These are phyloP conservation scores for Calvadosia cruxmelitensis DNA, from an alignment of 30 jellyfish, hydroid and myxozoan genomes.

Conservation along the genomic window DNA sequence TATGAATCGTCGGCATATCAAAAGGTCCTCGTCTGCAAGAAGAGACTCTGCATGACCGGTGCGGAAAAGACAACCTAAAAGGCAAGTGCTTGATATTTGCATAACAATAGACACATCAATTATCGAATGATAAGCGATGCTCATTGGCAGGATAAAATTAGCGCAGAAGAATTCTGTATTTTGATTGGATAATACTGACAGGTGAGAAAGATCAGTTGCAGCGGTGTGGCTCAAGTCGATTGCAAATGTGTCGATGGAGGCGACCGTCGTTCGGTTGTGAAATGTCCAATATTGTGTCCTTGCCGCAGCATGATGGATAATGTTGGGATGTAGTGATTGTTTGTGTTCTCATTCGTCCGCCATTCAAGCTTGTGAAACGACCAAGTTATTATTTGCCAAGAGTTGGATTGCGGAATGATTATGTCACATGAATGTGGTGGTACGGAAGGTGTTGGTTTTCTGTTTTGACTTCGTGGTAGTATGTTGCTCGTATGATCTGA, in stretches of 20 bases:
- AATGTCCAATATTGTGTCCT: not conserved
- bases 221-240: not conserved
- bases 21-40: too few species aligned
- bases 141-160: not conserved
- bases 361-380: not conserved
- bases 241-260: not conserved
- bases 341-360: not conserved
- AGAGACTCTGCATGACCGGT: too few species aligned
- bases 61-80: too few species aligned
- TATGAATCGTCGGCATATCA: too few species aligned
- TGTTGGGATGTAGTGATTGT: not conserved
- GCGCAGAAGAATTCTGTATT: not conserved
- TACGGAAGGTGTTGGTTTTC: too few species aligned
- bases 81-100: too few species aligned
- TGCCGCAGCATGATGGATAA: conserved; percentile 3
- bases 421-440: too few species aligned
- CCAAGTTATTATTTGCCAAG: not conserved
- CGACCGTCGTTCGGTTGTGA: not conserved
- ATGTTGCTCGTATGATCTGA: too few species aligned
- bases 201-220: not conserved
- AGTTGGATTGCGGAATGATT: too few species aligned
- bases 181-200: not conserved
- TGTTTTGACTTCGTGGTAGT: not conserved
- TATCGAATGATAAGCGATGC: not conserved
- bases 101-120: not conserved